Conservation (phyloP, 2,797 vertebrate species). For the Gallinago solitaria region DNA sequence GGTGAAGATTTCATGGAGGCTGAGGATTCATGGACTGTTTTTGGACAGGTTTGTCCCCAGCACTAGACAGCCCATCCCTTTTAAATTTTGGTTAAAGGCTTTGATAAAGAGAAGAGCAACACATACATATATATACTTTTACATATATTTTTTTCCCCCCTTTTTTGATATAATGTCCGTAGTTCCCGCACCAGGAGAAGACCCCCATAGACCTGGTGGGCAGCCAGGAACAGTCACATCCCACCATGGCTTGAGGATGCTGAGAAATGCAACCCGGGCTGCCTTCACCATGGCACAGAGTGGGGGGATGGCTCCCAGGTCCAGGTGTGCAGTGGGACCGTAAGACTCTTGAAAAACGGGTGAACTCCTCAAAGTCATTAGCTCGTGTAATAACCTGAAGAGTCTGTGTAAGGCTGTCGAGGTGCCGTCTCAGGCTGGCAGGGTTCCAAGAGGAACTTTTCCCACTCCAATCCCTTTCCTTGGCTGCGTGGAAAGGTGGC, state of each 20-base stretch:
- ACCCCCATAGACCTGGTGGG: neutral
- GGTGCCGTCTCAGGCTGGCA: constrained; percentile 71
- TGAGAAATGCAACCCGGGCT: neutral
- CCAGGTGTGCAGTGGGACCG: neutral
- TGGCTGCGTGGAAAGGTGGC: constrained; percentile 55
- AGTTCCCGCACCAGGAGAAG: neutral
- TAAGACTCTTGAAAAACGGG: neutral
- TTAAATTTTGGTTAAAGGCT: neutral
- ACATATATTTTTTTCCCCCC: neutral
- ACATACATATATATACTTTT: constrained; percentile 20
- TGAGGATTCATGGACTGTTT: neutral
- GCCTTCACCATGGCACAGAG: neutral
- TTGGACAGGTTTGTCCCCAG: neutral
- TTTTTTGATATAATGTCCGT: neutral
- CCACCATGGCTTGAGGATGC: neutral
- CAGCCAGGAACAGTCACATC: neutral
- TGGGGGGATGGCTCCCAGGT: neutral
- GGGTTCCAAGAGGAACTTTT: constrained; percentile 67
- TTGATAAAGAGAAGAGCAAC: neutral
- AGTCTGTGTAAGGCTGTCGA: constrained; percentile 77
- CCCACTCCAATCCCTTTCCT: constrained; percentile 64
- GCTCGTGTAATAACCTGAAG: constrained; percentile 73
- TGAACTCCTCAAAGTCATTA: constrained; percentile 61
- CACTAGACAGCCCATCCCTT: neutral
- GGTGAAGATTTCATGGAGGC: neutral